Percentiles rank a stretch among this genome's conserved stretches.
phyloP scores from a whole-genome alignment of 1,140 invertebrate species.

The Meloidogyne floridensis region DNA sequence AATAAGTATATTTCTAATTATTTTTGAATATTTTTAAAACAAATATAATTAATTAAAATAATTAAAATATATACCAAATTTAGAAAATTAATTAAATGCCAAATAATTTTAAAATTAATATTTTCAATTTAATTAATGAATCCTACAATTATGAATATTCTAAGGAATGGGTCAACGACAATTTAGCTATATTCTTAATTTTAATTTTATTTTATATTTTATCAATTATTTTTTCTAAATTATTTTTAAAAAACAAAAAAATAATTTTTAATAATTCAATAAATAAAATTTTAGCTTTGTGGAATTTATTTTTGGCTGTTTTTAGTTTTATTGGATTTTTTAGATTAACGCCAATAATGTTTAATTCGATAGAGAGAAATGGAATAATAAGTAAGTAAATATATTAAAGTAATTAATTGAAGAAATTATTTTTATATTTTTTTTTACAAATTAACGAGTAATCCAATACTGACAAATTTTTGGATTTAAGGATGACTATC shows the following conservation, averaged over 20 bases:
- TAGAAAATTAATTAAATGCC: not conserved
- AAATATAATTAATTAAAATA: no score
- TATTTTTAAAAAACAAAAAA: not conserved
- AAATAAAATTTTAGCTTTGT: constrained; percentile 2
- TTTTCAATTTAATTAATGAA: constrained; percentile 7
- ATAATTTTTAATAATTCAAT: not conserved
- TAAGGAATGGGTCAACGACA: not conserved
- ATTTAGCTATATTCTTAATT: not conserved
- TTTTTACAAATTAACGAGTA: not conserved
- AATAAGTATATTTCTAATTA: no score
- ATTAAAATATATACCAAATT: no score
- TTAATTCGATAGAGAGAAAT: not conserved
- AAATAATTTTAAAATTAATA: not conserved
- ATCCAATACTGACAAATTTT: no score
- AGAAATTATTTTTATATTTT: not conserved
- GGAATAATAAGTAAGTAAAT: not conserved
- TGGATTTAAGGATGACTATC: no score
- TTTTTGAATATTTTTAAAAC: no score
- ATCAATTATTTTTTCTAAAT: not conserved
- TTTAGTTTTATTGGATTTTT: constrained; percentile 11
- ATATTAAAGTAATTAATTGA: no score
- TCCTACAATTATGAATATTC: not conserved
- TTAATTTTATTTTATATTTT: constrained; percentile 1
- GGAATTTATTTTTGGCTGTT: constrained; percentile 12
- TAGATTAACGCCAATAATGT: constrained; percentile 4